These are phyloP conservation scores for Calliopsis andreniformis DNA, from an alignment of 1,140 invertebrate species.

Conservation along the genomic window DNA sequence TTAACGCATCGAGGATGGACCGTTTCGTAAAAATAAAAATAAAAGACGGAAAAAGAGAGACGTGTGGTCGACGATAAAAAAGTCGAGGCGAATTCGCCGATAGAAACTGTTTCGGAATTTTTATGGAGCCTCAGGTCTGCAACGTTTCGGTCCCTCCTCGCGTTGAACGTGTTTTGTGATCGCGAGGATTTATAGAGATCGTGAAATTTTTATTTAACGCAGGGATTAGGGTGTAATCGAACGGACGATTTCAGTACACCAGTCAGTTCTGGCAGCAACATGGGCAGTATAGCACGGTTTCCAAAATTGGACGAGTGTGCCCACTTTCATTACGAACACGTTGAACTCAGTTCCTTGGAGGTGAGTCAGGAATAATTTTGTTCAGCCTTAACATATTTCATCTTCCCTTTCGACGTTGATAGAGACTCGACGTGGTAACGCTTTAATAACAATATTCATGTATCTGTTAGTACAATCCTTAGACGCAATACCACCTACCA, in stretches of 20 bases:
- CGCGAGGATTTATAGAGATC: constrained; percentile 11
- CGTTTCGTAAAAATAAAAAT: not conserved
- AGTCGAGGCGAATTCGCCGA: not conserved
- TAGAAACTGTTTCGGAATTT: not conserved
- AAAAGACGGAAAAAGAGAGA: too few species aligned
- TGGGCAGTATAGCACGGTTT: constrained; percentile 84
- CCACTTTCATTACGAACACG: constrained; percentile 98
- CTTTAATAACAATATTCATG: too few species aligned
- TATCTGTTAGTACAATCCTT: too few species aligned
- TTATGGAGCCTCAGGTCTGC: too few species aligned
- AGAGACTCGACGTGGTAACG: too few species aligned
- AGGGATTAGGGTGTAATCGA: constrained; percentile 74
- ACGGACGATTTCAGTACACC: constrained; percentile 75
- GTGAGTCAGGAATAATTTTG: constrained; percentile 78
- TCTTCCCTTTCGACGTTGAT: too few species aligned
- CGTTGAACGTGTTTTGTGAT: not conserved
- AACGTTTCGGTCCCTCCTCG: not conserved
- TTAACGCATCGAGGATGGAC: not conserved
- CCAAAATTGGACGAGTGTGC: constrained; percentile 98
- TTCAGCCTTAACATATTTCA: not conserved
- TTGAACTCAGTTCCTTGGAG: constrained; percentile 90
- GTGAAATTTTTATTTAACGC: constrained; percentile 38
- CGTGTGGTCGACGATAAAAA: not conserved
- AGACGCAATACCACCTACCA: too few species aligned
- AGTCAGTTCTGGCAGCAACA: constrained; percentile 75